Percentiles rank a stretch among this genome's conserved stretches.
Conservation (phyloP, 2,797 vertebrate genomes). For the Xerus rutilus region DNA sequence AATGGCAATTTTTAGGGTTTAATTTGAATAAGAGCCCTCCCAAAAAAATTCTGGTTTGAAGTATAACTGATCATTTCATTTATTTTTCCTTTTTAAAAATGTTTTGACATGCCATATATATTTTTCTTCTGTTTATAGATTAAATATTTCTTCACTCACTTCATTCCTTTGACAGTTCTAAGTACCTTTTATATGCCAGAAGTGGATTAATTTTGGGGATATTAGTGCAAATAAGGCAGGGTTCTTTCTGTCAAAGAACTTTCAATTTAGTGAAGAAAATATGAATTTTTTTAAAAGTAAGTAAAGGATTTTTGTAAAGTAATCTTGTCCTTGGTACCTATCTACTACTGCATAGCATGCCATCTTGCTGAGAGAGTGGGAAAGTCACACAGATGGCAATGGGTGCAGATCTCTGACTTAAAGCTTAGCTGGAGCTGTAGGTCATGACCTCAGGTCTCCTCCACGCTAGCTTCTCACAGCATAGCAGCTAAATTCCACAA, state of each 20-base stretch:
- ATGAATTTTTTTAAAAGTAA: not conserved
- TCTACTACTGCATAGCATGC: not conserved
- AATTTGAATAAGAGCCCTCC: conserved; percentile 23
- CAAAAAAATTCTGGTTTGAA: conserved; percentile 4
- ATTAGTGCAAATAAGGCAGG: not conserved
- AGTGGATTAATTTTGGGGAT: not conserved
- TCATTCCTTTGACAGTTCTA: not conserved
- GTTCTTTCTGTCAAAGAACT: not conserved
- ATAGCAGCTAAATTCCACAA: not conserved
- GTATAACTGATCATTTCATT: conserved; percentile 24
- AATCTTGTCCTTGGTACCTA: not conserved
- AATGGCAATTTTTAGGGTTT: not conserved
- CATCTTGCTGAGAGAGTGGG: not conserved
- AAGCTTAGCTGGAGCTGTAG: not conserved
- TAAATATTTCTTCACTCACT: not conserved
- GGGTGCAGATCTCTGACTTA: not conserved
- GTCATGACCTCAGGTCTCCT: not conserved
- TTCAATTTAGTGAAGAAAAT: not conserved
- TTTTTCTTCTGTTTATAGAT: not conserved
- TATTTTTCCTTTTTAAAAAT: not conserved
- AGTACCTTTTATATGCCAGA: not conserved
- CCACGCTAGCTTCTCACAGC: not conserved
- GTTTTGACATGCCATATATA: not conserved
- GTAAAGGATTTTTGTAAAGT: not conserved
- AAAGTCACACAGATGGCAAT: not conserved